Conservation (phyloP, 2,797 vertebrate genomes). For the Melanotaenia nigrans region DNA sequence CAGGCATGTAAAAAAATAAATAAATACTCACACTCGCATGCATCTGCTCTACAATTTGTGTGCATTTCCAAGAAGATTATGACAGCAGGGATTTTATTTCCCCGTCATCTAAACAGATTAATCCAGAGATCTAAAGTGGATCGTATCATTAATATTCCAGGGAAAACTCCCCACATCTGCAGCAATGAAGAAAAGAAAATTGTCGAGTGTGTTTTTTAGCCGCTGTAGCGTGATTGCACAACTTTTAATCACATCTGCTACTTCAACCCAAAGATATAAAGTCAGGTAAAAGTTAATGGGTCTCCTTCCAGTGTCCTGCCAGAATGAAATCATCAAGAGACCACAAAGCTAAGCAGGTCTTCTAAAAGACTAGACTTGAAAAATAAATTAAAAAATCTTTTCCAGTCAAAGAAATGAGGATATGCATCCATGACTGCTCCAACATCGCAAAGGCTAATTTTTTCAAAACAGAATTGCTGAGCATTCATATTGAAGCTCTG, state of each 20-base stretch:
- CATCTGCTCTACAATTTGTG: conserved; percentile 60
- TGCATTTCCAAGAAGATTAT: conserved; percentile 64
- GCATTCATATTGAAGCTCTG: conserved; percentile 10
- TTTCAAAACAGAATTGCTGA: conserved; percentile 27
- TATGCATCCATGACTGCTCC: conserved; percentile 18
- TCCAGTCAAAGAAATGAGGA: conserved; percentile 40
- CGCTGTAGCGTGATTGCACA: conserved; percentile 7
- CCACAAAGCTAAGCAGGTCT: conserved; percentile 2
- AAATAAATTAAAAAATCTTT: conserved; percentile 14
- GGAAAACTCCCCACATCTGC: conserved; percentile 34
- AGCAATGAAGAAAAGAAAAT: conserved; percentile 34
- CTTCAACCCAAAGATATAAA: background rate
- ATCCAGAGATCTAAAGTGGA: conserved; percentile 52
- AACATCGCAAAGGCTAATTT: conserved; percentile 47
- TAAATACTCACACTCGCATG: background rate
- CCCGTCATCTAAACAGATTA: conserved; percentile 69
- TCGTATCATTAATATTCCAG: conserved; percentile 56
- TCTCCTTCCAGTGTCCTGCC: background rate
- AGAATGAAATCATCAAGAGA: conserved; percentile 27
- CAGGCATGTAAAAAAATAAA: background rate
- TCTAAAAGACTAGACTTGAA: background rate
- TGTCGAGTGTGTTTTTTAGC: conserved; percentile 22
- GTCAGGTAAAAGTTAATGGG: conserved; percentile 23
- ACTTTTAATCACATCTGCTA: background rate
- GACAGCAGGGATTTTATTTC: conserved; percentile 67